A percentile compares a stretch with the other conserved stretches of the same genome.
Conservation (phyloP, 2,888 invertebrate genomes). For the Callosobruchus maculatus region DNA sequence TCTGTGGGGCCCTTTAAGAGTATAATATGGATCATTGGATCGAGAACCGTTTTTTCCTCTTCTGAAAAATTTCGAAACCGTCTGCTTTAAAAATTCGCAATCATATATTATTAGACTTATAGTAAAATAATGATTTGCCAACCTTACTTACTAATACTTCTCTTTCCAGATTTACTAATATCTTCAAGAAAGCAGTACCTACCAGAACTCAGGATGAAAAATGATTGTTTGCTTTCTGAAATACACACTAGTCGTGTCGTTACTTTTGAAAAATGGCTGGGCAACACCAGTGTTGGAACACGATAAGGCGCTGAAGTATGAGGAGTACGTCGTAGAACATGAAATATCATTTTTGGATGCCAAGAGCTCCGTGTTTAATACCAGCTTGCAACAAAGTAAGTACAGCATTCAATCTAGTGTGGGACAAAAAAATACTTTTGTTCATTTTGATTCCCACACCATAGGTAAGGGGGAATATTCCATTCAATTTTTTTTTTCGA, state of each 20-base stretch:
- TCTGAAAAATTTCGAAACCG: no score
- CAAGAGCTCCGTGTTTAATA: slow-evolving; percentile 52
- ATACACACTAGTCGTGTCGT: slow-evolving; percentile 14
- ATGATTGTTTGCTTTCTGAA: slow-evolving; percentile 22
- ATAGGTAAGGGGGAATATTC: no score
- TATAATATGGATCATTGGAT: no score
- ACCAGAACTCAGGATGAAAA: slow-evolving; percentile 27
- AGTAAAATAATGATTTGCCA: neutral
- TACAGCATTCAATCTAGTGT: neutral
- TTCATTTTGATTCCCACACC: no score
- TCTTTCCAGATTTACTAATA: slow-evolving; percentile 1
- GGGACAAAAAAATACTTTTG: no score
- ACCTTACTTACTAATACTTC: slow-evolving; percentile 1
- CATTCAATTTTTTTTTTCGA: no score
- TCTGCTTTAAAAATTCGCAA: no score
- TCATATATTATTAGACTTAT: no score
- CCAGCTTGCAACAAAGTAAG: slow-evolving; percentile 50
- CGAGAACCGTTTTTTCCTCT: no score
- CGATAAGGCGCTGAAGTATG: slow-evolving; percentile 41
- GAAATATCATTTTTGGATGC: slow-evolving; percentile 59
- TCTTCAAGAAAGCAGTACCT: neutral
- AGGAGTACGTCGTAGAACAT: slow-evolving; percentile 64
- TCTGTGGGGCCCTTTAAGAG: no score
- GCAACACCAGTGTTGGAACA: slow-evolving; percentile 29
- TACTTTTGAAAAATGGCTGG: slow-evolving; percentile 18